Base-by-base conservation (phyloP, 92 coral and sea anemone species). In the Porites rus region DNA sequence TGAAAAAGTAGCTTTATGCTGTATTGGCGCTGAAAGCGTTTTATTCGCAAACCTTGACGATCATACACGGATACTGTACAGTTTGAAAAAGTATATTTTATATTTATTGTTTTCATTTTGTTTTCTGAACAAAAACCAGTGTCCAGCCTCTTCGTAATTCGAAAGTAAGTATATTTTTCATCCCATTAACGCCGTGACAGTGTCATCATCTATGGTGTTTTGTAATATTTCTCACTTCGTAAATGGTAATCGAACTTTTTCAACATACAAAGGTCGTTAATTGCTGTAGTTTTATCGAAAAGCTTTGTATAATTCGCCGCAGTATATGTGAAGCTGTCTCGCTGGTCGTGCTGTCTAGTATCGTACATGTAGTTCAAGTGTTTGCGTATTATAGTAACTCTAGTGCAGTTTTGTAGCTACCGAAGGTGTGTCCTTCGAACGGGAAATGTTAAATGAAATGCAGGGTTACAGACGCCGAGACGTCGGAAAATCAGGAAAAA, bases 1-100 rank as follows among this genome's bases (percentile, higher is more conserved):
- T 89, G 90, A 81, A 85, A 92, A 92, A 88, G 89, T 83, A 66
- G 75, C 54, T 19, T 9, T 7, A 17, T 18, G 75, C 54, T 19
- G 6, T 22, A 10, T 18, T 65, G 31, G 69, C 67, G 81, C 46
- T 21, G 7, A 14, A 25, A 64, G 43, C 68, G 64, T 81, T 76
- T 77, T 75, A 65, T 71, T 61, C 51, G 28, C 63, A 50, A 78
- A 87, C 63, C 59, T 7, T 31, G 56, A 18, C 66, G 56, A 76
- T n/a, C 84, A 80, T 87, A 81, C 74, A 59, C n/a, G 87, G 53
- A 72, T 67, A 82, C 85, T 92, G 93, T 92, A 86, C 95, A 92
- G 91, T 78, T 64, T 86, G 50, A 73, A 64, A 88, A 78, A 74
- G 76, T 81, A 86, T 89, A 81, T 92, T 92, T 89, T 89, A 90